phyloP scores from a whole-genome alignment of 2,888 invertebrate species.

The Tetanocera ferruginea region DNA sequence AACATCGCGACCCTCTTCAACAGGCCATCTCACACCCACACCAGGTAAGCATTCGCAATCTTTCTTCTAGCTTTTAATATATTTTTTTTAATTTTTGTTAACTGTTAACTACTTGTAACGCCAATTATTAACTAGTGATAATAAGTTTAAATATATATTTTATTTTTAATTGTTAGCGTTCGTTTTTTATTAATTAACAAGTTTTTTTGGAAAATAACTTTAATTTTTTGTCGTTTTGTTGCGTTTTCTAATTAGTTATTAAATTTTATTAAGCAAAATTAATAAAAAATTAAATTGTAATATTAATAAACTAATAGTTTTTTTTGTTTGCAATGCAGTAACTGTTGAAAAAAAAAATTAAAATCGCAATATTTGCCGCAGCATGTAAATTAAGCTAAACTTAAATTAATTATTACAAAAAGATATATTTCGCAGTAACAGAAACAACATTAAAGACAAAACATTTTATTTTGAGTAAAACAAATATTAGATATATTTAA shows the following conservation, averaged over 20 bases:
- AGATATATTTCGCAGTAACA: background rate
- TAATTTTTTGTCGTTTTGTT: constrained; percentile 35
- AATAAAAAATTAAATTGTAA: background rate
- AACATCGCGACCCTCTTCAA: constrained; percentile 73
- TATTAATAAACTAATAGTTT: constrained; percentile 6
- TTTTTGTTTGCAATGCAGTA: constrained; percentile 22
- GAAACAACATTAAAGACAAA: constrained; percentile 18
- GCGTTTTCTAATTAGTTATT: constrained; percentile 26
- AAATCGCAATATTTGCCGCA: constrained; percentile 19
- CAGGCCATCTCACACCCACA: constrained; percentile 74
- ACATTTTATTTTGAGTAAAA: background rate
- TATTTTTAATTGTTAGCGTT: background rate
- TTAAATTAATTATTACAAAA: background rate
- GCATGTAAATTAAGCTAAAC: constrained; percentile 27
- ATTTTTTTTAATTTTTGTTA: constrained; percentile 40
- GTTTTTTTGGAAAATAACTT: background rate
- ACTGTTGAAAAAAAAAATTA: background rate
- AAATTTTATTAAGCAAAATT: background rate
- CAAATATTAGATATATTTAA: background rate
- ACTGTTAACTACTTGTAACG: constrained; percentile 37
- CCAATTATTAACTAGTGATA: constrained; percentile 9
- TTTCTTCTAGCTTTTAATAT: background rate
- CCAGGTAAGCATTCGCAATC: constrained; percentile 67
- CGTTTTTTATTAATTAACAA: constrained; percentile 14
- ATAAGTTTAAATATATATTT: background rate